phyloP scores from a whole-genome alignment of 2,888 invertebrate species.

The Trachelus troglodyta region DNA sequence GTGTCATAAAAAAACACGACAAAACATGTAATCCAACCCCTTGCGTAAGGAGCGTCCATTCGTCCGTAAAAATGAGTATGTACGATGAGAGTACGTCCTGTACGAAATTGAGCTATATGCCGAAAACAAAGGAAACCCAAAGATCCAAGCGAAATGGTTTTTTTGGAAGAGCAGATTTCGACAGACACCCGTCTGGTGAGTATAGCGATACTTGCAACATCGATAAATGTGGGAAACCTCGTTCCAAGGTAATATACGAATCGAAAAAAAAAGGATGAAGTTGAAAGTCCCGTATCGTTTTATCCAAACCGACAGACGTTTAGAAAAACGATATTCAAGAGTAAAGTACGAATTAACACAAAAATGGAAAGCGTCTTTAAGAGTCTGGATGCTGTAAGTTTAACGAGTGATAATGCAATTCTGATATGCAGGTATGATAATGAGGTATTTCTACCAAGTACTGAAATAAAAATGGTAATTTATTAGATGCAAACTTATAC shows the following conservation, averaged over 20 bases:
- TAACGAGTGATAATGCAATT: not conserved
- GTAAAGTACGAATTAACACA: not conserved
- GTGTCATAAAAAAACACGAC: conserved; percentile 19
- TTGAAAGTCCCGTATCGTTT: not conserved
- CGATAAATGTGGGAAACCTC: not conserved
- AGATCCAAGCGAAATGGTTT: not conserved
- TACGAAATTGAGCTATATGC: conserved; percentile 9
- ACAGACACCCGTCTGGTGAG: not conserved
- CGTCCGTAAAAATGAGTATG: conserved; percentile 34
- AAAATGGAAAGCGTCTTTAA: not conserved
- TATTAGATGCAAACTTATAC: not conserved
- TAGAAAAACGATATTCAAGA: not conserved
- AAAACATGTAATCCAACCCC: conserved; percentile 27
- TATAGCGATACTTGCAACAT: not conserved
- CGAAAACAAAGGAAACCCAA: not conserved
- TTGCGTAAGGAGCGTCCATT: conserved; percentile 28
- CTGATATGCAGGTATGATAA: not conserved
- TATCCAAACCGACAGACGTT: not conserved
- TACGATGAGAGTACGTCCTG: conserved; percentile 35
- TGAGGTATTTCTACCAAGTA: not conserved
- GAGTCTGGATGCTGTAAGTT: not conserved
- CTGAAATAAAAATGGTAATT: not conserved
- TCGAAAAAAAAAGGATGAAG: not conserved
- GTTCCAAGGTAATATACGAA: not conserved
- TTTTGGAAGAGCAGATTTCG: not conserved